Evolutionary conservation across 2,797 vertebrate species (phyloP), one percentile per base, ranked within the genome.

Genomic region (Limnodromus scolopaceus): DNA sequence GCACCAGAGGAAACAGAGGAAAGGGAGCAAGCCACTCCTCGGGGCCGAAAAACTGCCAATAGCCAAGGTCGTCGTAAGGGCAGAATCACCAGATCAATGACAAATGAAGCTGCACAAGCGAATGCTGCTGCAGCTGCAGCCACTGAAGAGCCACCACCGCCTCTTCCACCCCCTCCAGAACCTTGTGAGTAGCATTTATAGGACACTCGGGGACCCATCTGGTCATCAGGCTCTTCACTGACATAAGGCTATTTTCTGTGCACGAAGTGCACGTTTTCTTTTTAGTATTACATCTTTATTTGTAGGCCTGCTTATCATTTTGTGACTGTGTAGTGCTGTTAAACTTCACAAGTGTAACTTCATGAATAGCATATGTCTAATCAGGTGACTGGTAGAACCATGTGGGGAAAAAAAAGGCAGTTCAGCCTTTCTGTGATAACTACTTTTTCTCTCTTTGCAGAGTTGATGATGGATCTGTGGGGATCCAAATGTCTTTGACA

Each of bases 41-140:
- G 99, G 94, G 99, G 99, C 69, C 98, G 99, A 92, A 99, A 99
- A 98, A 99, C 99, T 3, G 99, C 99, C 97, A 99, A 99, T 94
- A 99, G 99, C 96, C 99, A 99, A 97, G 99, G 99, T 91, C 99
- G 99, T 28, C 98, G 99, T 38, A 99, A 99, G 96, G 99, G 99
- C 97, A 98, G 99, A 74, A 99, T 99, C 98, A 99, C 99, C 97
- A 99, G 99, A 93, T 99, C 99, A 86, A 99, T 99, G 99, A 99
- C 99, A 87, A 99, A 98, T 74, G 99, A 99, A 97, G 99, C 99
- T 22, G 99, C 99, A 1, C 98, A 99, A 63, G 99, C 98, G 14
- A 98, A 81, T 13, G 98, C 98, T 34, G 98, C 98, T 6, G 98
- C 98, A 4, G 97, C 97, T 1, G 97, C 98, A 2, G 96, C 98